Evolutionary conservation across 2,113 vertebrate genomes (phyloP).

Genomic region (Erythrocebus patas): DNA sequence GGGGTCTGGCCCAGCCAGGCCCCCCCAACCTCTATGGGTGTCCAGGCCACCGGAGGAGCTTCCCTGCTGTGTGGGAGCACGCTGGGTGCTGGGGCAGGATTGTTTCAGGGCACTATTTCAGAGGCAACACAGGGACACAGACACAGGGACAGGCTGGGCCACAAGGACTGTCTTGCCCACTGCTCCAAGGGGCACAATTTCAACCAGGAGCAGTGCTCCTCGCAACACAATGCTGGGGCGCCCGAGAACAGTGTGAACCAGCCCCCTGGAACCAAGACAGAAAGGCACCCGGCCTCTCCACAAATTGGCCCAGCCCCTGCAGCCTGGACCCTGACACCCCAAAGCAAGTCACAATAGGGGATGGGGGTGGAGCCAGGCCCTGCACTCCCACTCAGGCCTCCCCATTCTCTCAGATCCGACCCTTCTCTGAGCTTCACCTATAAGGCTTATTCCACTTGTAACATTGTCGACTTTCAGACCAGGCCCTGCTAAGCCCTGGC

Average conservation of each 20-base stretch:
- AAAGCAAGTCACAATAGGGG: not conserved
- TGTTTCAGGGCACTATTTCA: not conserved
- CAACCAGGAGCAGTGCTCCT: not conserved
- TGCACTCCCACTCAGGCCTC: not conserved
- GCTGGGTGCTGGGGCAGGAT: not conserved
- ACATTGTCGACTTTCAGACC: not conserved
- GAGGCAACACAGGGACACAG: not conserved
- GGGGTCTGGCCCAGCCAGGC: not conserved
- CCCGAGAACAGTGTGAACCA: not conserved
- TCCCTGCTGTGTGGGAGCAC: not conserved
- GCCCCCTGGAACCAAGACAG: not conserved
- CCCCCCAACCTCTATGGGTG: not conserved
- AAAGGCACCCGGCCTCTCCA: not conserved
- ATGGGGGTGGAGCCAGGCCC: not conserved
- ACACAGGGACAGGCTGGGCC: not conserved
- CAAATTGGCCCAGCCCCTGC: not conserved
- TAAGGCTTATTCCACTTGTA: slow-evolving; percentile 18
- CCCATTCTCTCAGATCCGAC: not conserved
- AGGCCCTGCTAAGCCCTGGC: not conserved
- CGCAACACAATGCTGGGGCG: not conserved
- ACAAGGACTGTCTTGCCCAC: not conserved
- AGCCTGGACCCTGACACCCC: not conserved
- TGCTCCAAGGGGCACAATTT: not conserved
- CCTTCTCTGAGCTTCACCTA: not conserved
- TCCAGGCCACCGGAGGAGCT: not conserved